Base-by-base conservation (phyloP, 2,888 invertebrate genomes). In the Isoperla grammatica region DNA sequence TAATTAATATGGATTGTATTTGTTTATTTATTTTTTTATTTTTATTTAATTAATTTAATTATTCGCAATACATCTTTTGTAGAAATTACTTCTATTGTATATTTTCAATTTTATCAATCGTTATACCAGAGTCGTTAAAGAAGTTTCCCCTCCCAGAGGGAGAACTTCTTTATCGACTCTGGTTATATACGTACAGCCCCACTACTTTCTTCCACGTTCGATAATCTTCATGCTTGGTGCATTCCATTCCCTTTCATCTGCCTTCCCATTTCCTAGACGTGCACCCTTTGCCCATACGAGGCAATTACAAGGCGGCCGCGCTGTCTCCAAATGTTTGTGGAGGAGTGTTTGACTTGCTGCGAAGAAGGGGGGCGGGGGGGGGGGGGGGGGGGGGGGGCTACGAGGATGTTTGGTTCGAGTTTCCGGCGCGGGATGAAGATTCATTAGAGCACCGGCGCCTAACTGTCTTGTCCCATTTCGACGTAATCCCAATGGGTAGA, bases 401-500 rank as follows among this genome's bases (percentile, higher is more conserved):
- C 4, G n/a, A 19, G 49, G 12, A 19, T 17, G 45, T 40, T 40
- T 35, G 50, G 48, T 40, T 37, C 57, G 50, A 50, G 57, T 58
- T 58, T 58, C 57, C 50, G 57, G 39, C 49, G 35, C 22, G 12
- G 35, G 29, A 29, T 15, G 49, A 29, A 49, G 49, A 49, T 49
- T 49, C 49, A 49, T 49, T 49, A 49, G 49, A 23, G 11, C 49
- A 15, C 12, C 29, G 49, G 29, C 49, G 29, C 49, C 49, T 49
- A 49, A 49, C 49, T 49, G 49, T 49, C 49, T 49, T 49, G 15
- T 49, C 49, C 23, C 49, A 49, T 49, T 49, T 49, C 49, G 29
- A 29, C 22, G 29, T 49, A 29, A 49, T 49, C 49, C 29, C 49
- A 49, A 15, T 49, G 29, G 29, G 29, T 29, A 29, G 4, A 29